Conservation (phyloP, 2,888 invertebrate species). For the Drosophila fulvimacula region DNA sequence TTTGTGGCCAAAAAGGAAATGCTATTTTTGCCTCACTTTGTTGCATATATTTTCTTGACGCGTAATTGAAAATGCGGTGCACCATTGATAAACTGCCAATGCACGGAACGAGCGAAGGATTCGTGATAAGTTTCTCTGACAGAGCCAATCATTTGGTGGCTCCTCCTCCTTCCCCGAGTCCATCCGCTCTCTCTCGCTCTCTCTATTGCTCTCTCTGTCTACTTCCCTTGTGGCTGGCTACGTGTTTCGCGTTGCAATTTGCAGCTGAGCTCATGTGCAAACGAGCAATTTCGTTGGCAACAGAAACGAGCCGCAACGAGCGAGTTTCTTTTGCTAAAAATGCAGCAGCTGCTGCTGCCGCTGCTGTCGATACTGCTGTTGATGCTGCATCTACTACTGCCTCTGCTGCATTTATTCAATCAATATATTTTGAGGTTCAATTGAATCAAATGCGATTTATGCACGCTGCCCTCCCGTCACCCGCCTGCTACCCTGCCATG, state of each 20-base stretch:
- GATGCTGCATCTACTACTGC: constrained; percentile 24
- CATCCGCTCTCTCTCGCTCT: neutral
- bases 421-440: constrained; percentile 80
- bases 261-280: constrained; percentile 82
- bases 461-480: constrained; percentile 7
- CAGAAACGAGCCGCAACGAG: constrained; percentile 37
- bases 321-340: constrained; percentile 39
- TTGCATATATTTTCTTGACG: constrained; percentile 38
- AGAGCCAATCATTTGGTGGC: constrained; percentile 68
- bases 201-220: neutral
- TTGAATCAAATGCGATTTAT: constrained; percentile 81
- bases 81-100: constrained; percentile 66
- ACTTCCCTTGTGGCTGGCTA: constrained; percentile 45
- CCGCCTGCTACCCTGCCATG: neutral
- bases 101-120: constrained; percentile 51
- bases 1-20: constrained; percentile 25
- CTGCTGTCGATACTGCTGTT: constrained; percentile 38
- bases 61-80: constrained; percentile 69
- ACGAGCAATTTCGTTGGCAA: constrained; percentile 64
- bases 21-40: constrained; percentile 35
- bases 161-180: constrained; percentile 1
- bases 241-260: constrained; percentile 80
- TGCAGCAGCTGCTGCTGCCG: constrained; percentile 41
- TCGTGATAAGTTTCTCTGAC: constrained; percentile 76
- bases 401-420: constrained; percentile 69